phyloP scores from a whole-genome alignment of 2,888 invertebrate species.

The Criorhina ranunculi region DNA sequence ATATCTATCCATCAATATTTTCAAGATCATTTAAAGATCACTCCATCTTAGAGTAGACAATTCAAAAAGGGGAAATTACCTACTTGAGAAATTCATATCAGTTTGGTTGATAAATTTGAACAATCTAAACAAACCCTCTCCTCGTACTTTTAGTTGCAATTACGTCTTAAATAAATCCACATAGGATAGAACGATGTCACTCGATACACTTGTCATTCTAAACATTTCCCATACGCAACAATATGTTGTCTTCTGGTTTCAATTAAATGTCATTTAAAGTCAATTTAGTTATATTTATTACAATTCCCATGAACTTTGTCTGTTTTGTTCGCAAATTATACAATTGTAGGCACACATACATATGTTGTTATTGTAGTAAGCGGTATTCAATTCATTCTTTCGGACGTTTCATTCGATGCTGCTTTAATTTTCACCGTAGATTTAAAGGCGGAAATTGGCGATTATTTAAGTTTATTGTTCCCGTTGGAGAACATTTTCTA shows the following conservation, averaged over 20 bases:
- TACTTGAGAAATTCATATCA: constrained; percentile 11
- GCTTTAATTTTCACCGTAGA: constrained; percentile 20
- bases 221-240: not conserved
- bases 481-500: not conserved
- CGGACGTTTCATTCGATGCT: constrained; percentile 6
- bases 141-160: not conserved
- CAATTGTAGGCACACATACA: not conserved
- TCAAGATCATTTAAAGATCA: no score
- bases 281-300: constrained; percentile 28
- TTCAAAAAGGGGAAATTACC: constrained; percentile 24
- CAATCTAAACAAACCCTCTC: not conserved
- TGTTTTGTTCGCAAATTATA: constrained; percentile 1
- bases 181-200: not conserved
- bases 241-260: constrained; percentile 24
- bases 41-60: no score
- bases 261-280: constrained; percentile 40
- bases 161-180: constrained; percentile 8
- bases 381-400: constrained; percentile 21
- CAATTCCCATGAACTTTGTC: constrained; percentile 43
- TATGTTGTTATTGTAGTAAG: constrained; percentile 12
- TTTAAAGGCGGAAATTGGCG: constrained; percentile 33
- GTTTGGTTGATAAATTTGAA: not conserved
- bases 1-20: no score
- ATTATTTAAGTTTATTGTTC: constrained; percentile 40
- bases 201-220: constrained; percentile 3